These are phyloP conservation scores for Nannoperca obscura DNA, from an alignment of 2,797 vertebrate species.

Conservation along the genomic window DNA sequence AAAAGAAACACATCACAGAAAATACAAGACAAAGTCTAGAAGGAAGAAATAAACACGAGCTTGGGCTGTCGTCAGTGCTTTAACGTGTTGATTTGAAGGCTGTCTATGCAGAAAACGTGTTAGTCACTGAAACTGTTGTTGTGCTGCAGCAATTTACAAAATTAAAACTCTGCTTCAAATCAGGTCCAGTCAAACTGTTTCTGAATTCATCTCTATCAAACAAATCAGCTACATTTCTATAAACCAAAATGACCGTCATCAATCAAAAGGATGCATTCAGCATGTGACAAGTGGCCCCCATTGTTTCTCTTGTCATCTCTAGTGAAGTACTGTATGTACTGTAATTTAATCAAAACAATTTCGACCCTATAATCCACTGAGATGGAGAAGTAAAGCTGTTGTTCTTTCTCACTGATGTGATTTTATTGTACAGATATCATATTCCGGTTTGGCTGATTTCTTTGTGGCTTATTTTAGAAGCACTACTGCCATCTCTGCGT, in stretches of 20 bases:
- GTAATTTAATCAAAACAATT: slow-evolving; percentile 15
- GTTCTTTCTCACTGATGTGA: slow-evolving; percentile 15
- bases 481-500: slow-evolving; percentile 31
- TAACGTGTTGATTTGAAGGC: slow-evolving; percentile 20
- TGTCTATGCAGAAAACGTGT: slow-evolving; percentile 14
- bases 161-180: slow-evolving; percentile 26
- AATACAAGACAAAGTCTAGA: slow-evolving; percentile 52
- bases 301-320: slow-evolving; percentile 4
- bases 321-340: background rate
- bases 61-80: slow-evolving; percentile 14
- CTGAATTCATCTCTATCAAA: slow-evolving; percentile 22
- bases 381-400: slow-evolving; percentile 6
- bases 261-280: background rate
- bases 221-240: background rate
- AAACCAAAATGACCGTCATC: background rate
- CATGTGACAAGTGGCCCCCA: background rate
- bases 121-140: slow-evolving; percentile 12
- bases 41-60: slow-evolving; percentile 43
- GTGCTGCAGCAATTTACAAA: slow-evolving; percentile 7
- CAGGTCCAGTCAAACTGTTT: slow-evolving; percentile 13
- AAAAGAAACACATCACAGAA: slow-evolving; percentile 46
- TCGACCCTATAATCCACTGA: background rate
- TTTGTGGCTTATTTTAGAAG: slow-evolving; percentile 18
- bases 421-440: slow-evolving; percentile 41
- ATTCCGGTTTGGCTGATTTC: slow-evolving; percentile 24